These are phyloP conservation scores for Archips xylosteana DNA, from an alignment of 2,888 invertebrate species.

Conservation along the genomic window DNA sequence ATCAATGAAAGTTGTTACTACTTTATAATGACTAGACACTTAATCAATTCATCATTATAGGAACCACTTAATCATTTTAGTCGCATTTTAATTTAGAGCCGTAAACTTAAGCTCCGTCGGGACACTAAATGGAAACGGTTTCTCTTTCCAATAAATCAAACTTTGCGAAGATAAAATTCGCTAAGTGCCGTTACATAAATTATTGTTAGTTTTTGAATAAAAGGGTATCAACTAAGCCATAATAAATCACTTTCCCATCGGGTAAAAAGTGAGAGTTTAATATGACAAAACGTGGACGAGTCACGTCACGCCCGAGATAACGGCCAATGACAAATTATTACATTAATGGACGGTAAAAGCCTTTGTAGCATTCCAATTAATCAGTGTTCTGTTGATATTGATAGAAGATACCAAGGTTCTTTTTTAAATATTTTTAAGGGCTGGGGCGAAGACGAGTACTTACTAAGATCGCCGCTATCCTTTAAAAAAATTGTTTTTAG, in stretches of 20 bases:
- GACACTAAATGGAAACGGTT: neutral
- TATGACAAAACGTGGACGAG: constrained; percentile 15
- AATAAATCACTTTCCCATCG: constrained; percentile 49
- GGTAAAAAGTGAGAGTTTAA: constrained; percentile 5
- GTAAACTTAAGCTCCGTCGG: neutral
- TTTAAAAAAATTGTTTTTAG: too few species aligned
- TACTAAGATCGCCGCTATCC: too few species aligned
- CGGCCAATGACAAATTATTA: constrained; percentile 8
- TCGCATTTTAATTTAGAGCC: neutral
- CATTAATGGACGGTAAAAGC: constrained; percentile 6
- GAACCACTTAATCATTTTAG: neutral
- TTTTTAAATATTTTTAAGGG: too few species aligned
- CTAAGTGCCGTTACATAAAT: constrained; percentile 18
- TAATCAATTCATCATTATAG: neutral
- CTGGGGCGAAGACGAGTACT: too few species aligned
- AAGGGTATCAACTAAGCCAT: constrained; percentile 42
- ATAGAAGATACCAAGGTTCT: too few species aligned
- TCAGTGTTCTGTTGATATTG: neutral
- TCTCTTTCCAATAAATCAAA: constrained; percentile 10
- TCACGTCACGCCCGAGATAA: neutral
- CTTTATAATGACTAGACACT: neutral
- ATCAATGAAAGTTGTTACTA: neutral
- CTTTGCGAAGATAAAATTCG: constrained; percentile 11
- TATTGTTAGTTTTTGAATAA: constrained; percentile 42
- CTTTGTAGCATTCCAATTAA: neutral